phyloP scores from a whole-genome alignment of 2,888 invertebrate genomes.

The Diaprepes abbreviatus region DNA sequence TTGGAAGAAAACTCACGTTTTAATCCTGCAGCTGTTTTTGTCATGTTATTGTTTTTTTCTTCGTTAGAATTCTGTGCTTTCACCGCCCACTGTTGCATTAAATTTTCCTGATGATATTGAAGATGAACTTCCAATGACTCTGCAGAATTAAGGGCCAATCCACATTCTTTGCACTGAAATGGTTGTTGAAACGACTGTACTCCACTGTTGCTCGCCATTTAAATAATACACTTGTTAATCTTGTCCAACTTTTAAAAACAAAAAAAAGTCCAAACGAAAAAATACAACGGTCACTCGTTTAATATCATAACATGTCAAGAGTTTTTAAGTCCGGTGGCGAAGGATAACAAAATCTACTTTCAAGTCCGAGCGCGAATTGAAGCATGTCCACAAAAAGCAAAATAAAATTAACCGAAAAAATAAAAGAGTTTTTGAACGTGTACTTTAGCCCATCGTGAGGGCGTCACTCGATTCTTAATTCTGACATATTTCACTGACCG shows the following conservation, averaged over 20 bases:
- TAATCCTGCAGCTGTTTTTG: slow-evolving; percentile 61
- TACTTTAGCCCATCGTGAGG: slow-evolving; percentile 63
- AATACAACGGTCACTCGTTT: slow-evolving; percentile 66
- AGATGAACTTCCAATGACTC: slow-evolving; percentile 85
- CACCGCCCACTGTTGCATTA: slow-evolving; percentile 81
- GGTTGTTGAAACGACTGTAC: slow-evolving; percentile 70
- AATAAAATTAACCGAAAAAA: slow-evolving; percentile 57
- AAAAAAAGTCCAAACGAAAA: slow-evolving; percentile 63
- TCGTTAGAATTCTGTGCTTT: slow-evolving; percentile 69
- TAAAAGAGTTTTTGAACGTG: slow-evolving; percentile 52
- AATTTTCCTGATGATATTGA: slow-evolving; percentile 82
- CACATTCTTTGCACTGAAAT: slow-evolving; percentile 83
- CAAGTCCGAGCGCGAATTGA: slow-evolving; percentile 51
- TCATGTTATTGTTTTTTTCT: slow-evolving; percentile 77
- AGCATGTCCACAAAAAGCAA: slow-evolving; percentile 58
- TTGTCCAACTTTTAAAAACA: slow-evolving; percentile 50
- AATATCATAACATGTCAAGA: slow-evolving; percentile 68
- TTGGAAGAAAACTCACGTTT: slow-evolving; percentile 73
- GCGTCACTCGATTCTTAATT: slow-evolving; percentile 30
- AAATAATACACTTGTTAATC: slow-evolving; percentile 52
- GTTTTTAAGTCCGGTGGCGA: slow-evolving; percentile 63
- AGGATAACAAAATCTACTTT: slow-evolving; percentile 55
- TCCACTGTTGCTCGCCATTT: slow-evolving; percentile 63
- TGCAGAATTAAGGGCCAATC: slow-evolving; percentile 80
- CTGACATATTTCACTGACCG: slow-evolving; percentile 29